phyloP scores from a whole-genome alignment of 2,113 vertebrate species.

The Eubucco bourcierii region DNA sequence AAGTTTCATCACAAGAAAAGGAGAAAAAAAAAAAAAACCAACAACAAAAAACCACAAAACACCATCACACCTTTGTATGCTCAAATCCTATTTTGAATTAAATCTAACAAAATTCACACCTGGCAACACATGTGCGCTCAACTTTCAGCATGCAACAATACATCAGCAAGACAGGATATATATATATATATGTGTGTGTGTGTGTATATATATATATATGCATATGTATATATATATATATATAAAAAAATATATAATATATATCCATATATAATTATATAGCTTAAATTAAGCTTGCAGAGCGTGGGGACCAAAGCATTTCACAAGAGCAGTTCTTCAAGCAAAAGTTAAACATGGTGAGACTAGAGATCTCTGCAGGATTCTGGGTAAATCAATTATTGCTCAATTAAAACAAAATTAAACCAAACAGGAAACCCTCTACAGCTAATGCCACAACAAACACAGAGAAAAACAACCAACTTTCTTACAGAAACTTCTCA shows the following conservation, averaged over 20 bases:
- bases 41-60: no score
- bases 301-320: background rate
- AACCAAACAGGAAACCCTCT: background rate
- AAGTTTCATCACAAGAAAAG: background rate
- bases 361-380: background rate
- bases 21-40: no score
- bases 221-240: background rate
- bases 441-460: constrained; percentile 3
- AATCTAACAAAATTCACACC: background rate
- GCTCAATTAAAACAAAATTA: background rate
- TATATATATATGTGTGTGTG: background rate
- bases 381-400: background rate
- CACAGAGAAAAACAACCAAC: constrained; percentile 10
- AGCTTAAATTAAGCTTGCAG: background rate
- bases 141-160: background rate
- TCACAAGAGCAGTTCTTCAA: background rate
- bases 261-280: background rate
- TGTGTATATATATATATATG: background rate
- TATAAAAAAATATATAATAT: background rate
- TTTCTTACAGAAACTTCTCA: background rate
- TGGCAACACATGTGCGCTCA: constrained; percentile 7
- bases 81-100: background rate
- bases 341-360: background rate
- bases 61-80: background rate
- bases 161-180: background rate